Base-by-base conservation (phyloP, 2,888 invertebrate genomes). In the Priapulus caudatus region DNA sequence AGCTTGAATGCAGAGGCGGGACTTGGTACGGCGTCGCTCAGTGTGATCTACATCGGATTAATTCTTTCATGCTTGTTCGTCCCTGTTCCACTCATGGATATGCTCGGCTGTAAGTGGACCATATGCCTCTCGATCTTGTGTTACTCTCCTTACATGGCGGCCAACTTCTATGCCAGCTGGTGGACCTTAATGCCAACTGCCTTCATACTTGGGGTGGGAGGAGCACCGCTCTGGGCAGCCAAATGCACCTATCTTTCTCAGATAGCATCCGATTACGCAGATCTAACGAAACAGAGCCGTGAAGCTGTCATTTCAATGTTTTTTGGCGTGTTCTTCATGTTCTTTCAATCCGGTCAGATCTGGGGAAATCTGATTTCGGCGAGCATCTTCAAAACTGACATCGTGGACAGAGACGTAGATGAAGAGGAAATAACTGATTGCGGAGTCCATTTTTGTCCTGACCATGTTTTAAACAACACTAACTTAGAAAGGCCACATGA, bases 291-390 rank as follows among this genome's bases (percentile, higher is more conserved):
- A 5, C 33, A 33, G n/a, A 33, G 10, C 10, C 10, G 10, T 33
- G n/a, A 33, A 69, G 89, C 88, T 19, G 88, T 92, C 62, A 89
- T 97, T 62, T 92, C 92, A 53, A 76, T 91, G 65, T 95, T 97
- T 79, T 97, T 97, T 73, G 97, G 97, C 45, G 87, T 93, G 79
- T 97, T 97, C 81, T 97, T 97, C 78, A 81, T 93, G 63, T 87
- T 93, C 60, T 93, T 95, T 83, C 95, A 95, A 72, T 86, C 91
- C 16, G 88, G 93, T 63, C 88, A 93, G 74, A 81, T 95, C 47
- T 89, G 91, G 86, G 93, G 95, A 67, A 95, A 95, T 73, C 79
- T 95, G 58, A 83, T 92, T 65, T 91, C 92, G n/a, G 91, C 90
- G 3, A 54, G 61, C 18, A 63, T 69, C 5, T 58, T 70, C 3